Evolutionary conservation across 2,113 vertebrate genomes (phyloP), one percentile per base, ranked within the genome.

Genomic region (Campylomormyrus tamandua): DNA sequence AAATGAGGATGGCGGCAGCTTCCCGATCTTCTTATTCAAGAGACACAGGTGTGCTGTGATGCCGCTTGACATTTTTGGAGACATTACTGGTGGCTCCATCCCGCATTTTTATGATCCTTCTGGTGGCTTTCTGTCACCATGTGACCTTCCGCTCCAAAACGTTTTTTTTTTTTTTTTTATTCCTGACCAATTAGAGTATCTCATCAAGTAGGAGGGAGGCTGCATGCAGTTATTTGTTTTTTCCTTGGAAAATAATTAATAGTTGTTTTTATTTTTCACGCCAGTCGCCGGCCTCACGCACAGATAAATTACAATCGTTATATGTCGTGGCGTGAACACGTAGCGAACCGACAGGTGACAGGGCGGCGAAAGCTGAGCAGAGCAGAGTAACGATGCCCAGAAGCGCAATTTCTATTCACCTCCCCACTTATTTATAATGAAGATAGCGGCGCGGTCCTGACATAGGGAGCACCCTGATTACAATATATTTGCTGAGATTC

Each of bases 1-100:
- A 90, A 80, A 90, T 90, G 80, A 90, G 56, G 8, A 39, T 42
- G 70, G 85, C 66, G 39, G 39, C 17, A n/a, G 21, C 74, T 87
- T 87, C 31, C 49, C 31, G 80, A 50, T n/a, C 39, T 89, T 84
- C 39, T 62, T 45, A 39, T 84, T 42, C 80, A 27, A 48, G 39
- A 46, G 19, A 42, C 70, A 35, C 87, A 39, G 27, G 74, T 80
- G 49, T 46, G 39, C 89, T 11, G 13, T 45, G 77, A 62, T 84
- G 31, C 21, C 27, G 49, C 74, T 50, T 52, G 74, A 89, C 52
- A 53, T 83, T 83, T 53, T 87, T 35, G 27, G 85, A 53, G 27
- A 87, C 85, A 53, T 87, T 56, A 87, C 48, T 53, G 85, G 50
- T 52, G 85, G 85, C n/a, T 52, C 49, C 85, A 53, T 53, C 85